phyloP scores from a whole-genome alignment of 2,888 invertebrate species.

The Eilema depressum region DNA sequence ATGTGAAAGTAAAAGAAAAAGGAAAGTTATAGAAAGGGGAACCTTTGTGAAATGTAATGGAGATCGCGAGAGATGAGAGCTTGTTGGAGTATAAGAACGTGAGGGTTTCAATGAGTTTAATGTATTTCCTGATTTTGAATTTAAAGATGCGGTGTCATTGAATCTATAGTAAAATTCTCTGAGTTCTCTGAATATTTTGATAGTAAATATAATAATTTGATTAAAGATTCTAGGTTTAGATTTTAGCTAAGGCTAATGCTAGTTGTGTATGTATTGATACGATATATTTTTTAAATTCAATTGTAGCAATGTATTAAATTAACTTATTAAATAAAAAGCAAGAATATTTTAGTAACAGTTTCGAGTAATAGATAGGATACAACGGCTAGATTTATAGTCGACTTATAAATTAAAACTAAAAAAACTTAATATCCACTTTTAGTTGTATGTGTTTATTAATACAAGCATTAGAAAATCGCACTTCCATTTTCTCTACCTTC shows the following conservation, averaged over 20 bases:
- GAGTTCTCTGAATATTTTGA: neutral
- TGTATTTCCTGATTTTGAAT: slow-evolving; percentile 19
- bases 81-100: slow-evolving; percentile 27
- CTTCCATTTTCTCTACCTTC: no score
- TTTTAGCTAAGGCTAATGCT: neutral
- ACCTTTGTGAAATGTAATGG: slow-evolving; percentile 53
- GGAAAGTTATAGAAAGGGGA: slow-evolving; percentile 52
- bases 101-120: slow-evolving; percentile 39
- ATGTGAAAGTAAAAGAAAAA: slow-evolving; percentile 53
- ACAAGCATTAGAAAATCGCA: no score
- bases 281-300: no score
- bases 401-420: no score
- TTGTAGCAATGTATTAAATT: no score
- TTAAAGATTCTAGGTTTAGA: neutral
- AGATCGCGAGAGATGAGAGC: slow-evolving; percentile 46
- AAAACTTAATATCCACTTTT: no score
- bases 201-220: neutral
- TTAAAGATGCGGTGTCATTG: neutral
- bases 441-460: no score
- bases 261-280: no score
- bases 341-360: no score
- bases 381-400: no score
- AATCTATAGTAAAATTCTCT: neutral
- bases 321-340: no score
- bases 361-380: no score